Percentiles rank a stretch among this genome's conserved stretches.
These are phyloP conservation scores for Teleogryllus occipitalis DNA, from an alignment of 1,140 invertebrate species.

Conservation along the genomic window DNA sequence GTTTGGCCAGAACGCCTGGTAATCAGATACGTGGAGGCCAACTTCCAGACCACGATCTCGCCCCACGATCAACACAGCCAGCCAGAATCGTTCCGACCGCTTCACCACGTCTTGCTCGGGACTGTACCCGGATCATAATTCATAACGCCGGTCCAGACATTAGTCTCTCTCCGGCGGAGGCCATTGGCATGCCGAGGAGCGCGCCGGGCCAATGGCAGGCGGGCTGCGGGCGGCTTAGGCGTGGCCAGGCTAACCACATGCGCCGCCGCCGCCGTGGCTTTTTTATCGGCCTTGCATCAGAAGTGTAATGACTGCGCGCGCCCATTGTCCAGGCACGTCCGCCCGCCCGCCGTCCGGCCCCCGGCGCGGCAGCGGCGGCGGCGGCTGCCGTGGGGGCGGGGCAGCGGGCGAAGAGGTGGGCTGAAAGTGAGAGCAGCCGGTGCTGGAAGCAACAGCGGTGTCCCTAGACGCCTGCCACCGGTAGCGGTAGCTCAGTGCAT, in stretches of 20 bases:
- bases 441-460: no score
- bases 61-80: no score
- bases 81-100: no score
- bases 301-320: neutral
- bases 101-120: neutral
- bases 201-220: neutral
- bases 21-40: no score
- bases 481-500: no score
- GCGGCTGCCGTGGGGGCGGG: no score
- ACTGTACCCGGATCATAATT: neutral
- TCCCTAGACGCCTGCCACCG: no score
- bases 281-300: slow-evolving; percentile 3
- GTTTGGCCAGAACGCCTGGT: no score
- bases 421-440: neutral
- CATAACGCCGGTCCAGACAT: neutral
- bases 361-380: no score
- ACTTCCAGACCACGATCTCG: no score
- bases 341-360: no score
- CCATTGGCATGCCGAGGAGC: neutral
- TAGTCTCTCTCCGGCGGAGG: neutral
- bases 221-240: neutral
- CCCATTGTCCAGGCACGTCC: neutral
- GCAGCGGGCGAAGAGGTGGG: neutral
- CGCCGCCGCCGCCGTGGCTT: neutral
- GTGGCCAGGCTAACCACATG: neutral